Evolutionary conservation across 2,888 invertebrate species (phyloP).

Genomic region (Esperia sulphurella): DNA sequence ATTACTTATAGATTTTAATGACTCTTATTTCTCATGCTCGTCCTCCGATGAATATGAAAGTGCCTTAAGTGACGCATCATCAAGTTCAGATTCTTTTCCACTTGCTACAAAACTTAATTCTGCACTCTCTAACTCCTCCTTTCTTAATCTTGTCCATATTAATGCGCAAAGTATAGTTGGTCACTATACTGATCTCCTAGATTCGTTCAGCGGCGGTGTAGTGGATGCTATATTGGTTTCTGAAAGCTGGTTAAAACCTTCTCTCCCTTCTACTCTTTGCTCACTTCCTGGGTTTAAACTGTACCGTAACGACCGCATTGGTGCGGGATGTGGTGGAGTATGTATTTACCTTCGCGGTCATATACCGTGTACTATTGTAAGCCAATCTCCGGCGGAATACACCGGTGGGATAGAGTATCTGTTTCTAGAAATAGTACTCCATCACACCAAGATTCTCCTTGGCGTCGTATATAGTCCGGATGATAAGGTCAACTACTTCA

Average conservation of each 20-base stretch:
- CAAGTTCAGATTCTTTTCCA: no score
- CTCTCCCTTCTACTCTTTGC: not conserved
- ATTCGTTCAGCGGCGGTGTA: no score
- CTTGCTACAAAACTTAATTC: no score
- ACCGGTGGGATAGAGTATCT: not conserved
- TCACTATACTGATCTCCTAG: no score
- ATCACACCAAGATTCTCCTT: not conserved
- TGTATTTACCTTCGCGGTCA: not conserved
- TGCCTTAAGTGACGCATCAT: no score
- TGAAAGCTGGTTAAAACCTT: not conserved
- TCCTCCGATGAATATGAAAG: no score
- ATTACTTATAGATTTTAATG: no score
- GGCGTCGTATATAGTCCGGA: conserved; percentile 1
- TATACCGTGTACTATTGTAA: not conserved
- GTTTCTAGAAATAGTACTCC: not conserved
- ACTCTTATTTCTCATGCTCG: no score
- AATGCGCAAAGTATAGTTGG: no score
- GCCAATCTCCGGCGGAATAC: not conserved
- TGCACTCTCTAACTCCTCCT: no score
- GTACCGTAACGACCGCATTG: not conserved
- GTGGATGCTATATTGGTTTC: not conserved
- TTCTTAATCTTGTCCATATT: not conserved
- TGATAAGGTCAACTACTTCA: conserved; percentile 5
- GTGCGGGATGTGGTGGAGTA: not conserved
- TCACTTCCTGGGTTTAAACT: not conserved